These are phyloP conservation scores for Ophioderma brevispina DNA, from an alignment of 35 echinoderm and acorn worm species.

Conservation along the genomic window DNA sequence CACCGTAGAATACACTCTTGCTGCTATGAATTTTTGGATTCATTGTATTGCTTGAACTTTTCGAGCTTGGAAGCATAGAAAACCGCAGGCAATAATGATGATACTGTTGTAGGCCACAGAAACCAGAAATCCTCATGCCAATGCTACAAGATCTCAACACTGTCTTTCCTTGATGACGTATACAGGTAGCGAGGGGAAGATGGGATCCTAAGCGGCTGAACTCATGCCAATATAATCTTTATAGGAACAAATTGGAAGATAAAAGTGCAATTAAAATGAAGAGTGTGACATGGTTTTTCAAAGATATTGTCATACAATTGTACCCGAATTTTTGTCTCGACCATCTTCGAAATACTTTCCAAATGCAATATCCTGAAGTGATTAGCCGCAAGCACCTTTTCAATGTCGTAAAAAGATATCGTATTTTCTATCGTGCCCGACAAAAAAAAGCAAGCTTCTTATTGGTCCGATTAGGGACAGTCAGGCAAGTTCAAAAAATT, in stretches of 20 bases:
- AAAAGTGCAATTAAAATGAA: neutral
- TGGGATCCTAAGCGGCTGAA: neutral
- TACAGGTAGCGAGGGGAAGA: neutral
- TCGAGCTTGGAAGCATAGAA: neutral
- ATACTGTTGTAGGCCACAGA: neutral
- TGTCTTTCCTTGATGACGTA: neutral
- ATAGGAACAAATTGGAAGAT: neutral
- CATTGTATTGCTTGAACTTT: neutral
- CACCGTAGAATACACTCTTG: neutral
- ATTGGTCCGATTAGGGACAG: too few relatives aligned
- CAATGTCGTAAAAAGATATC: too few relatives aligned
- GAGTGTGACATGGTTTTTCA: neutral
- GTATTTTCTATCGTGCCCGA: too few relatives aligned
- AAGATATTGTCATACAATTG: too few relatives aligned
- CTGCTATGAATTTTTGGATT: constrained; percentile 9
- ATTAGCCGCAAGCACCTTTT: too few relatives aligned
- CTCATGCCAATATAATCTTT: neutral
- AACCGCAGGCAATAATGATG: neutral
- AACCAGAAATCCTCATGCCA: neutral
- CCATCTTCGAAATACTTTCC: too few relatives aligned
- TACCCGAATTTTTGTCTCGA: neutral
- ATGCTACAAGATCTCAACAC: neutral
- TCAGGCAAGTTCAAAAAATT: too few relatives aligned
- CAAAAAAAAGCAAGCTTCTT: too few relatives aligned
- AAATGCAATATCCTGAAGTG: too few relatives aligned